Conservation (phyloP, 2,888 invertebrate species). For the Neria commutata region DNA sequence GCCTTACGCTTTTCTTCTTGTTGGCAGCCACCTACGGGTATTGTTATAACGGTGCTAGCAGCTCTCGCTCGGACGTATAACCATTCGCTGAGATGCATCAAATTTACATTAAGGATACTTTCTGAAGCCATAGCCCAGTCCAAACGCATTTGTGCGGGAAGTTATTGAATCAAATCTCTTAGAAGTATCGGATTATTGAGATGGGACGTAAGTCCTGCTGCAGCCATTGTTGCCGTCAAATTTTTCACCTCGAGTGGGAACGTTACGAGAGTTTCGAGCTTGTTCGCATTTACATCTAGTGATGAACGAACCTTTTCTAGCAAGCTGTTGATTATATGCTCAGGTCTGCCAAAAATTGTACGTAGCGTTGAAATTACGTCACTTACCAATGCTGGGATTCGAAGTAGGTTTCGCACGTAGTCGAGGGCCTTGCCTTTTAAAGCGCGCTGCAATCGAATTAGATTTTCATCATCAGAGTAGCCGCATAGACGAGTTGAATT, state of each 20-base stretch:
- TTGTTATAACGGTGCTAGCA: neutral
- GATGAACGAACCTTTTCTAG: neutral
- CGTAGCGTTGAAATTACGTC: conserved; percentile 11
- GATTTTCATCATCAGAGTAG: conserved; percentile 4
- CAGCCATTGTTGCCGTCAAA: neutral
- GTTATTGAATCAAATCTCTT: neutral
- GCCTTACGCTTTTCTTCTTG: neutral
- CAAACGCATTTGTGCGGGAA: neutral
- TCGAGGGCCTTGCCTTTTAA: conserved; percentile 8
- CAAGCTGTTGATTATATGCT: conserved; percentile 7
- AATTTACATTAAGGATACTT: neutral
- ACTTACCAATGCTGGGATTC: conserved; percentile 12
- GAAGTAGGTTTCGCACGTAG: conserved; percentile 1
- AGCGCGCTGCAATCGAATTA: conserved; percentile 6
- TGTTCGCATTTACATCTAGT: conserved; percentile 8
- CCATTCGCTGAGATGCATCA: neutral
- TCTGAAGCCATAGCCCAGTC: neutral
- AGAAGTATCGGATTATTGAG: neutral
- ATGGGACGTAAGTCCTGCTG: neutral
- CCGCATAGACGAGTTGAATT: too few species aligned
- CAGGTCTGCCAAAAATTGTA: conserved; percentile 8
- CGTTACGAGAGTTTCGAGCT: conserved; percentile 7
- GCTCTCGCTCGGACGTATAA: neutral
- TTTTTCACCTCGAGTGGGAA: neutral
- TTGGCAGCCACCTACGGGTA: neutral